phyloP scores from a whole-genome alignment of 2,888 invertebrate species.

The Myopa testacea region DNA sequence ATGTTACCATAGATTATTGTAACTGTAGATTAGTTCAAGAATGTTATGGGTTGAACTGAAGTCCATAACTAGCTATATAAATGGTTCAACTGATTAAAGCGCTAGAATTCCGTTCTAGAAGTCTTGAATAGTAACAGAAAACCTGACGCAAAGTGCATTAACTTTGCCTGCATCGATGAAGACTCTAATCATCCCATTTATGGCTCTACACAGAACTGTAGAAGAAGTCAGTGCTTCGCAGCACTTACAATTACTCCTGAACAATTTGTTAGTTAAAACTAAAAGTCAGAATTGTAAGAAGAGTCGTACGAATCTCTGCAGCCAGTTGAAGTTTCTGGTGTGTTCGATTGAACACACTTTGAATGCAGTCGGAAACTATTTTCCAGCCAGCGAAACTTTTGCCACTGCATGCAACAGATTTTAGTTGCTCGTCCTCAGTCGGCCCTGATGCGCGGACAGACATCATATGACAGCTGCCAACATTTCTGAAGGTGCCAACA shows the following conservation, averaged over 20 bases:
- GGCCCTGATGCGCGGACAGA: not conserved
- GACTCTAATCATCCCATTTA: not conserved
- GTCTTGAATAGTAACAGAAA: no score
- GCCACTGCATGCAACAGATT: slow-evolving; percentile 28
- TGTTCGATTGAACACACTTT: slow-evolving; percentile 20
- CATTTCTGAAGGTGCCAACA: not conserved
- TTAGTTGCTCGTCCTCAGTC: not conserved
- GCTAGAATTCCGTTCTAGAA: no score
- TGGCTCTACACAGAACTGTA: not conserved
- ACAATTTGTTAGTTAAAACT: not conserved
- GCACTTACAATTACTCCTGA: not conserved
- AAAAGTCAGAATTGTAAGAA: not conserved
- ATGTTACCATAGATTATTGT: no score
- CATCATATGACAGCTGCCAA: not conserved
- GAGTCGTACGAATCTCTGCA: slow-evolving; percentile 22
- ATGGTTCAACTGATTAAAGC: no score
- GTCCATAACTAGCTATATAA: no score
- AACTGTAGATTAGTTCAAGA: no score
- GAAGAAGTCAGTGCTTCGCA: not conserved
- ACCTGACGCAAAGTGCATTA: no score
- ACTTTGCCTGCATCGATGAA: no score
- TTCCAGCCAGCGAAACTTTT: slow-evolving; percentile 28
- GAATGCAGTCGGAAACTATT: slow-evolving; percentile 18
- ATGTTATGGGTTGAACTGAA: no score
- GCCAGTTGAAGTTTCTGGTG: slow-evolving; percentile 17